Evolutionary conservation across 2,797 vertebrate species (phyloP).

Genomic region (Sebastes cheni): DNA sequence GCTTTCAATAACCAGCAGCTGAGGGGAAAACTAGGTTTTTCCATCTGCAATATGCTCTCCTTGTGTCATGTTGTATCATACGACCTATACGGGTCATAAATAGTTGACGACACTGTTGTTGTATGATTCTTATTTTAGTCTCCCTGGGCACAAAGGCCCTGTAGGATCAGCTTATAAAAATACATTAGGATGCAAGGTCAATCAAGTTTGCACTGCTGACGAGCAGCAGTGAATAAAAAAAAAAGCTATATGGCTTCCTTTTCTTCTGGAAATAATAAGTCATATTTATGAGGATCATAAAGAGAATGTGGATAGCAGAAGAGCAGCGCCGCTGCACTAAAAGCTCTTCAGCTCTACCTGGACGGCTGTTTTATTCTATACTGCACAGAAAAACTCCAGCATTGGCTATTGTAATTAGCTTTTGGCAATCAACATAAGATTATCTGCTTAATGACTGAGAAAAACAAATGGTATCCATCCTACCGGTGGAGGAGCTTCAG

Average conservation of each 20-base stretch:
- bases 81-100: slow-evolving; percentile 23
- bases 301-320: slow-evolving; percentile 1
- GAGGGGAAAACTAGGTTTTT: background rate
- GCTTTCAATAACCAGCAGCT: slow-evolving; percentile 26
- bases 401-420: slow-evolving; percentile 68
- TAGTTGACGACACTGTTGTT: slow-evolving; percentile 14
- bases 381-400: slow-evolving; percentile 34
- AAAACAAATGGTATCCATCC: slow-evolving; percentile 67
- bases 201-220: slow-evolving; percentile 19
- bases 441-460: slow-evolving; percentile 73
- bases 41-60: slow-evolving; percentile 13
- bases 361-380: slow-evolving; percentile 24
- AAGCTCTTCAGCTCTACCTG: slow-evolving; percentile 51
- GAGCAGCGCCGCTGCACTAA: background rate
- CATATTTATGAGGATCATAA: slow-evolving; percentile 54
- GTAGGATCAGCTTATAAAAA: slow-evolving; percentile 37
- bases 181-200: slow-evolving; percentile 27
- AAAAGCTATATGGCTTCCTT: background rate
- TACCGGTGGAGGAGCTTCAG: slow-evolving; percentile 50
- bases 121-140: slow-evolving; percentile 7
- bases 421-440: slow-evolving; percentile 69
- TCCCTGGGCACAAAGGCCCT: slow-evolving; percentile 12
- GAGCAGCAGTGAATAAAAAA: slow-evolving; percentile 37
- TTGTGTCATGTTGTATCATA: slow-evolving; percentile 19
- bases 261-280: slow-evolving; percentile 42